phyloP scores from a whole-genome alignment of 1,140 invertebrate species.

The Onthophagus taurus region DNA sequence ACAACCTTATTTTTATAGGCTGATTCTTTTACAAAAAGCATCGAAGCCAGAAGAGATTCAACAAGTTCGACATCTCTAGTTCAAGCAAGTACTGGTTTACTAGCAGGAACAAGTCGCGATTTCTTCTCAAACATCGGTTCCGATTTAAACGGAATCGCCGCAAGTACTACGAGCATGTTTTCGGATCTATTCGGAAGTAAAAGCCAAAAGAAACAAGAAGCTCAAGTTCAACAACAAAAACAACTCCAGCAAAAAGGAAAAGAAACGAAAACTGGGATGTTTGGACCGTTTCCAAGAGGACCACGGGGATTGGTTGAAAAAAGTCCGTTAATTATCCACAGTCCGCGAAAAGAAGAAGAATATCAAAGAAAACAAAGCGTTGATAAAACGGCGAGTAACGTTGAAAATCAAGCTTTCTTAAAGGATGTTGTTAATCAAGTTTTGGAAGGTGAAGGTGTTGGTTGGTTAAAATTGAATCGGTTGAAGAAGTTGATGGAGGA shows the following conservation, averaged over 20 bases:
- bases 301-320: constrained; percentile 80
- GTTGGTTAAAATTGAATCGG: constrained; percentile 91
- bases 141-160: constrained; percentile 81
- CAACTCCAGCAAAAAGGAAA: constrained; percentile 49
- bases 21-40: constrained; percentile 29
- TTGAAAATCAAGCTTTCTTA: constrained; percentile 79
- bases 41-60: constrained; percentile 29
- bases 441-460: constrained; percentile 90
- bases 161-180: constrained; percentile 84
- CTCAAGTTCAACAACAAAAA: constrained; percentile 19
- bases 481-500: constrained; percentile 98
- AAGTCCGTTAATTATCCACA: constrained; percentile 82
- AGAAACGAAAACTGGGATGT: constrained; percentile 39
- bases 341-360: constrained; percentile 55
- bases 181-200: constrained; percentile 69
- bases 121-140: constrained; percentile 84
- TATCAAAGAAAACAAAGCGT: constrained; percentile 52
- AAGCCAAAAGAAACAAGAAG: constrained; percentile 38
- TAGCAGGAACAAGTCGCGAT: constrained; percentile 55
- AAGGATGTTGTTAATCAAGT: constrained; percentile 86
- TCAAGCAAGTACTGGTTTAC: constrained; percentile 35
- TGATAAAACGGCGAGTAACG: constrained; percentile 62
- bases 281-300: constrained; percentile 68
- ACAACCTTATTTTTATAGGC: constrained; percentile 15
- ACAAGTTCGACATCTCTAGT: constrained; percentile 40